Conservation (phyloP, 2,797 vertebrate species). For the Bradypodion pumilum region DNA sequence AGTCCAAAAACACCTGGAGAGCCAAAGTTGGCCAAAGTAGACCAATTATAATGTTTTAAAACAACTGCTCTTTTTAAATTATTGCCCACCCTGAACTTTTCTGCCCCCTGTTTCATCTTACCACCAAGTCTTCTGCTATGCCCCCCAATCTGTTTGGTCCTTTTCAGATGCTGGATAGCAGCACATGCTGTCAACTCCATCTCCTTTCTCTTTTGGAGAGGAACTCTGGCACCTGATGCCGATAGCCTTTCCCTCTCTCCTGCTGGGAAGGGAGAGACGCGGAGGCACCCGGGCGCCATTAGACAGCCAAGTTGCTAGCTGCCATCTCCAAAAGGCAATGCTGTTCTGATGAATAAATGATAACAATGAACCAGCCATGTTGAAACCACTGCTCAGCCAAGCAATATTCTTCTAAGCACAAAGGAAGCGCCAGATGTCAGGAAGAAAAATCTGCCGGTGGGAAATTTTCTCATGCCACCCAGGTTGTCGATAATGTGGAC, state of each 20-base stretch:
- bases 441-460: no score
- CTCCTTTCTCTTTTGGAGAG: no score
- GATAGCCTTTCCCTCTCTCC: background rate
- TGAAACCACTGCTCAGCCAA: constrained; percentile 1
- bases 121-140: background rate
- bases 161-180: background rate
- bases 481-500: background rate
- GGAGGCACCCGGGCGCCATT: constrained; percentile 12
- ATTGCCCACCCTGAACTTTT: background rate
- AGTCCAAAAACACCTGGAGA: no score
- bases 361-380: background rate
- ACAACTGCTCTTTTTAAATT: no score
- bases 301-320: background rate
- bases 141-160: background rate
- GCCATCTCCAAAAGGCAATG: background rate
- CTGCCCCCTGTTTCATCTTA: background rate
- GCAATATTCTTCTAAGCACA: background rate
- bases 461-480: background rate
- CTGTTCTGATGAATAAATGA: constrained; percentile 26
- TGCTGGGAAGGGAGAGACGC: background rate
- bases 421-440: background rate
- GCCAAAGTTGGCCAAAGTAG: no score
- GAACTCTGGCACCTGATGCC: background rate
- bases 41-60: no score
- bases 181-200: background rate